These are phyloP conservation scores for Luehdorfia chinensis DNA, from an alignment of 1,140 invertebrate species.

Conservation along the genomic window DNA sequence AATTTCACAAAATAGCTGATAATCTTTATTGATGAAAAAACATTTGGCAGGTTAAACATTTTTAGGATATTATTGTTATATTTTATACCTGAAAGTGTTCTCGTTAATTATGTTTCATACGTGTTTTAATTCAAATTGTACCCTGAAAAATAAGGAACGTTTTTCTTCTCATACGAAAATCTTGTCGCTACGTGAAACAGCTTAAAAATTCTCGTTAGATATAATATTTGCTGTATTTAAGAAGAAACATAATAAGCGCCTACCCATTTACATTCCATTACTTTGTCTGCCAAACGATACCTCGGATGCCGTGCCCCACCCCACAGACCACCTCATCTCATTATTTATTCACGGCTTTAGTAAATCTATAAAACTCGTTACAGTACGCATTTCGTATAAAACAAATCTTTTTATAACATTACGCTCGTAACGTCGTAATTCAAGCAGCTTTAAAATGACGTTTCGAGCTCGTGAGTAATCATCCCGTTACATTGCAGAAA, in stretches of 20 bases:
- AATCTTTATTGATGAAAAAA: too few species aligned
- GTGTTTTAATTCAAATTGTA: too few species aligned
- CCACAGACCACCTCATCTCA: slow-evolving; percentile 7
- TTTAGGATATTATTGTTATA: too few species aligned
- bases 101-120: too few species aligned
- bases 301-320: background rate
- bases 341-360: slow-evolving; percentile 17
- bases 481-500: too few species aligned
- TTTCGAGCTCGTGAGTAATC: too few species aligned
- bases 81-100: too few species aligned
- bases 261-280: background rate
- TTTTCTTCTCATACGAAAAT: too few species aligned
- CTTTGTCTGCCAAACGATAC: background rate
- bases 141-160: too few species aligned
- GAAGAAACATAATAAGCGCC: slow-evolving; percentile 3
- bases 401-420: slow-evolving; percentile 15
- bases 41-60: too few species aligned
- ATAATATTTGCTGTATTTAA: slow-evolving; percentile 1
- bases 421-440: slow-evolving; percentile 8
- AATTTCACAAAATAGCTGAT: too few species aligned
- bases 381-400: slow-evolving; percentile 15
- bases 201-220: background rate
- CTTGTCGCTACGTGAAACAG: too few species aligned
- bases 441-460: slow-evolving; percentile 9
- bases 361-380: slow-evolving; percentile 18